Evolutionary conservation across 2,888 invertebrate species (phyloP), one percentile per base, ranked within the genome.

Genomic region (Drosophila monieri): DNA sequence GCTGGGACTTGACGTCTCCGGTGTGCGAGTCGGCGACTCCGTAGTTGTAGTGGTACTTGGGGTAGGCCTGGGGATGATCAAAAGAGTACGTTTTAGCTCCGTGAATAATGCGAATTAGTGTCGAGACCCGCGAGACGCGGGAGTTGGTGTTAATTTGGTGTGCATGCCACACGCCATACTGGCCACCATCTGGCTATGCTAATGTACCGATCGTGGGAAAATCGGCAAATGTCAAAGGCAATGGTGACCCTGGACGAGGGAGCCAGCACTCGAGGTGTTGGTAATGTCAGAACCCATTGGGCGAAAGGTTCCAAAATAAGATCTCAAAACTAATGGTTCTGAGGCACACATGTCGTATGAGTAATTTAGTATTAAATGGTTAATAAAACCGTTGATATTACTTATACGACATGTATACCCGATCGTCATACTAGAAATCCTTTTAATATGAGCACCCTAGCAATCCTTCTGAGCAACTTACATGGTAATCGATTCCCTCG

Each of bases 31-130:
- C 91, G 66, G 91, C 89, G 37, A 92, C 91, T 68, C 91, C 91
- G 59, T 92, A 92, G 83, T 92, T 92, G 90, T 91, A 92, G 72
- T 91, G 90, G 76, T 92, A 92, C 85, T 91, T 90, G 77, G 91
- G 91, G 48, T 91, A 89, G 51, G 91, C 88, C 91, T 91, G 76
- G 3, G 52, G 56, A 49, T 9, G n/a, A 21, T 51, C n/a, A 6
- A 35, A 25, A 14, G 3, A 39, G 14, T n/a, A 8, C 6, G 23
- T 23, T 30, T 53, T 41, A 48, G 30, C 15, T 18, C 43, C 46
- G 70, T 55, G 46, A 55, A 32, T 49, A 37, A 21, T 18, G 43
- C 25, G 25, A 57, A 57, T 61, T 61, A 48, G 47, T 30, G 8
- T 32, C 39, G 43, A 35, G 35, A 35, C 35, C 35, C 32, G 2